Conservation (phyloP, 2,113 vertebrate genomes). For the Entelurus aequoreus region DNA sequence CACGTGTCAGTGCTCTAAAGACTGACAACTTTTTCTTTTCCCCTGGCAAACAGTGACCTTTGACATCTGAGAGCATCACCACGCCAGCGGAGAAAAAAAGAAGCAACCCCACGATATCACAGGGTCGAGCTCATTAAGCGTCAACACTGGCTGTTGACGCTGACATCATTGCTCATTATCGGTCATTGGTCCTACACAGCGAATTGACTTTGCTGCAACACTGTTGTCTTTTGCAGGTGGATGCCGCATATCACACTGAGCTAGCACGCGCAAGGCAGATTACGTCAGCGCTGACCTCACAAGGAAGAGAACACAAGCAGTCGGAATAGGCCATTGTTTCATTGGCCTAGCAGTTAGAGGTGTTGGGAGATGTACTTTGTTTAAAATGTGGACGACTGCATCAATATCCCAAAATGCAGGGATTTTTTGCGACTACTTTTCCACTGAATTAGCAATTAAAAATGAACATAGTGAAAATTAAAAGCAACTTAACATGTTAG, state of each 20-base stretch:
- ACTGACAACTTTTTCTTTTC: background rate
- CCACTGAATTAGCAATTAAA: no score
- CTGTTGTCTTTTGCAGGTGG: slow-evolving; percentile 50
- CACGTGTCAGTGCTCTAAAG: background rate
- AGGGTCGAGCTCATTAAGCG: slow-evolving; percentile 20
- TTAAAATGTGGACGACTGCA: background rate
- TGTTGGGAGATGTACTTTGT: background rate
- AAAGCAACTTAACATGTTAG: no score
- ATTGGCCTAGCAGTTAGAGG: background rate
- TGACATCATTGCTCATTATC: slow-evolving; percentile 53
- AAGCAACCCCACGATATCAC: slow-evolving; percentile 50
- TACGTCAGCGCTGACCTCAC: background rate
- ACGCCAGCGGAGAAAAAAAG: slow-evolving; percentile 7
- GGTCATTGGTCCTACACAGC: slow-evolving; percentile 26
- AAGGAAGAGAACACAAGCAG: background rate
- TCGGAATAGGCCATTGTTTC: background rate
- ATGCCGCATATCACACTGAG: slow-evolving; percentile 47
- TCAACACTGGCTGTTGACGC: slow-evolving; percentile 17
- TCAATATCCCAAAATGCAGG: background rate
- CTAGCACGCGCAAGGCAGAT: slow-evolving; percentile 38
- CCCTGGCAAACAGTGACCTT: background rate
- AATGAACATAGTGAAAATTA: background rate
- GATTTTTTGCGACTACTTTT: background rate
- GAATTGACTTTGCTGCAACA: slow-evolving; percentile 41
- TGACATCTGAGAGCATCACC: slow-evolving; percentile 2